Base-by-base conservation (phyloP, 1,140 invertebrate species). In the Tenebrio molitor region DNA sequence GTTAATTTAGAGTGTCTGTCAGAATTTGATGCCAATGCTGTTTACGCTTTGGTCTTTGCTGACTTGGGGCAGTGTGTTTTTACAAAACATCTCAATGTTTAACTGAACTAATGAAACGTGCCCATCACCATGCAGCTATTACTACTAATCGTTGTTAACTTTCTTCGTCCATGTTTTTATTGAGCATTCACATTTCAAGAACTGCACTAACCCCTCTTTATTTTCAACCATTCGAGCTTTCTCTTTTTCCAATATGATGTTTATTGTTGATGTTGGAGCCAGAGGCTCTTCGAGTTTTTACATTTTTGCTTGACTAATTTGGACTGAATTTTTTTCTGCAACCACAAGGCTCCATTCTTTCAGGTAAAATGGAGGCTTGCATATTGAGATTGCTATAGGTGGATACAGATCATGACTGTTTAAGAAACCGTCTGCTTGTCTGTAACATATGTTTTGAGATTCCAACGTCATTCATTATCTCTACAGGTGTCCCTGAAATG, bases 321-420 rank as follows among this genome's bases (percentile, higher is more conserved):
- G 63, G 63, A 78, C 80, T 76, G 73, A 74, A 79, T 78, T 77
- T 79, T 83, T 83, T 85, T 83, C 83, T 85, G 88, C 88, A 86
- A 87, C 86, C 86, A 85, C 85, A 88, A 90, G 89, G 88, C 88
- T 89, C 89, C 85, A 89, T 90, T 87, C 85, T 90, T 85, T 89
- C 89, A 90, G 89, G 89, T 90, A 90, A 90, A 84, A 85, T 82
- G 82, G 82, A 83, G 81, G 80, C 82, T 83, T 82, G 81, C 81
- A 74, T 81, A 78, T 78, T 82, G 76, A 81, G 79, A 79, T 80
- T 83, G 81, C 81, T 81, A 79, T 79, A 81, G 76, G 78, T 80
- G 77, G 78, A 81, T 77, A 78, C 73, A 76, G 36, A 50, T 72
- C 19, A 46, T 72, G 73, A 73, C 39, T 63, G 71, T 74, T 71